Evolutionary conservation across 2,888 invertebrate genomes (phyloP).

Genomic region (Drosophila colorata): DNA sequence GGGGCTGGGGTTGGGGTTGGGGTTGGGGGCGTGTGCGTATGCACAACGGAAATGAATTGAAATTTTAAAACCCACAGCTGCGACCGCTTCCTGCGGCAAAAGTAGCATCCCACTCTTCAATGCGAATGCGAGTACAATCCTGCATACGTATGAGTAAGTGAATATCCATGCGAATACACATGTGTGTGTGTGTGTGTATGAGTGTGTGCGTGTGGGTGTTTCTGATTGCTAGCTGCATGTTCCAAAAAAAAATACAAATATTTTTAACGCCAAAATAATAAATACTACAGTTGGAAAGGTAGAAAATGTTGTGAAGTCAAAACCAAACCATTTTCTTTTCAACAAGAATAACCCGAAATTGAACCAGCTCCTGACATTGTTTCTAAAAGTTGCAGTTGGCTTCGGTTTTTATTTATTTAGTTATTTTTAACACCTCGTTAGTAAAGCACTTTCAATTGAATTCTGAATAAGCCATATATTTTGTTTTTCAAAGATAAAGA

Average conservation of each 20-base stretch:
- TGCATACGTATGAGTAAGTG: slow-evolving; percentile 36
- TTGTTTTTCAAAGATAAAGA: background rate
- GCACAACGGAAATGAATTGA: slow-evolving; percentile 80
- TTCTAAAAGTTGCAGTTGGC: background rate
- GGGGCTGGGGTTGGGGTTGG: too few relatives aligned
- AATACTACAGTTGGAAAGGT: slow-evolving; percentile 22
- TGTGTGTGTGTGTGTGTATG: slow-evolving; percentile 1
- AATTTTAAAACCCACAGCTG: slow-evolving; percentile 82
- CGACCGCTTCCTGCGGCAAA: slow-evolving; percentile 81
- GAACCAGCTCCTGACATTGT: too few relatives aligned
- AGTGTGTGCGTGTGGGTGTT: slow-evolving; percentile 20
- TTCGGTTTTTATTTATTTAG: background rate
- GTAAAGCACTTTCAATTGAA: background rate
- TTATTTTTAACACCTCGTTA: too few relatives aligned
- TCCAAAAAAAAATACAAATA: slow-evolving; percentile 13
- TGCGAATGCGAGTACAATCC: slow-evolving; percentile 36
- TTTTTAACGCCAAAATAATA: slow-evolving; percentile 22
- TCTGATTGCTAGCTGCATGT: slow-evolving; percentile 29
- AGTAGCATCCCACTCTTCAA: slow-evolving; percentile 72
- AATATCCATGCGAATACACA: background rate
- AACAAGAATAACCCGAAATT: too few relatives aligned
- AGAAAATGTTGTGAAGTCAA: slow-evolving; percentile 8
- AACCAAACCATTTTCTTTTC: slow-evolving; percentile 1
- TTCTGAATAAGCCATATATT: background rate
- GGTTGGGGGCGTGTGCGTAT: slow-evolving; percentile 55